phyloP scores from a whole-genome alignment of 2,797 vertebrate species.

The Fistularia tabacaria region DNA sequence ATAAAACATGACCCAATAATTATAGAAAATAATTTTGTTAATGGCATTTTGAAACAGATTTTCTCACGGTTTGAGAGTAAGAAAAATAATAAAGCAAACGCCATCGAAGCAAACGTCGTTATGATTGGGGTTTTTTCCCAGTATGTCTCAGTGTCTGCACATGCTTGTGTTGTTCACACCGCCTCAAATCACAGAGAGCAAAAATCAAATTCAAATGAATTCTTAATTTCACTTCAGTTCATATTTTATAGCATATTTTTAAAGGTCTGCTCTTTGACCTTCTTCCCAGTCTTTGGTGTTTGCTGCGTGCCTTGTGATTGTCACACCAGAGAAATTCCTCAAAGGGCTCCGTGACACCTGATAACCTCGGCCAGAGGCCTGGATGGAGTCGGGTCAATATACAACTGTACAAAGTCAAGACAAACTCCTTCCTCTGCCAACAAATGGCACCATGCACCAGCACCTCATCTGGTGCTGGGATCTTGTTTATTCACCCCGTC shows the following conservation, averaged over 20 bases:
- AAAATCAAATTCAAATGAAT: no score
- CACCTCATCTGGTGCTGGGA: not conserved
- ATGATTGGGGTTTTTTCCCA: slow-evolving; percentile 9
- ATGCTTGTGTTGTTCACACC: no score
- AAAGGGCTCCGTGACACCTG: slow-evolving; percentile 32
- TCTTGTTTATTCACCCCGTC: not conserved
- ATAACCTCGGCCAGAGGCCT: slow-evolving; percentile 58
- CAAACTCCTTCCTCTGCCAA: slow-evolving; percentile 9
- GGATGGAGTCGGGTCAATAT: slow-evolving; percentile 65
- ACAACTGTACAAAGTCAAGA: slow-evolving; percentile 34
- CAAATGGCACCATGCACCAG: slow-evolving; percentile 3
- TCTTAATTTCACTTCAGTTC: no score
- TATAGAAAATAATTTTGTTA: slow-evolving; percentile 46
- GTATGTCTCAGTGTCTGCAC: no score
- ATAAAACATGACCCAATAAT: slow-evolving; percentile 26
- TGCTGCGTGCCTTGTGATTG: slow-evolving; percentile 16
- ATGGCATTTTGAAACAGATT: slow-evolving; percentile 41
- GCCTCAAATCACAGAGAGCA: no score
- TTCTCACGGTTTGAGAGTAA: slow-evolving; percentile 45
- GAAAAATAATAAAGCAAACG: slow-evolving; percentile 53
- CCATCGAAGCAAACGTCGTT: slow-evolving; percentile 19
- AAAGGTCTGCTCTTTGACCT: not conserved
- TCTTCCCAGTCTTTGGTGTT: slow-evolving; percentile 13
- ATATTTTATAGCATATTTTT: not conserved
- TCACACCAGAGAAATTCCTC: slow-evolving; percentile 59